Evolutionary conservation across 1,140 invertebrate genomes (phyloP).

Genomic region (Pomacea maculata): DNA sequence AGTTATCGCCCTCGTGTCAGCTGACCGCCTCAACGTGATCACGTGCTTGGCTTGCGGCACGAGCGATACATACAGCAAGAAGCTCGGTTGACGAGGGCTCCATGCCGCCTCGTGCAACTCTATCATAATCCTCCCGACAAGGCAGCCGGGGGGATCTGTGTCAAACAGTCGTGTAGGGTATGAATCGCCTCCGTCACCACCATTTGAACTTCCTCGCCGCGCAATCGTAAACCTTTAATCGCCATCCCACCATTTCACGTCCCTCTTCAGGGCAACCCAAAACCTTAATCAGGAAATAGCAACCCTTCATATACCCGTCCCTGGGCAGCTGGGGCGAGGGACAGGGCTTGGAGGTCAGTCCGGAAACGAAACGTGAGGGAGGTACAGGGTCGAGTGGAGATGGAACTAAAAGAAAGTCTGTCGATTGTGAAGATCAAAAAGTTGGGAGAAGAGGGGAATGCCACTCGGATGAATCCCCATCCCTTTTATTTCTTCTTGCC

Average conservation of each 20-base stretch:
- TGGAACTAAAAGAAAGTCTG: no score
- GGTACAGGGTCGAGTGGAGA: no score
- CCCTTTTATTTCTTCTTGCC: no score
- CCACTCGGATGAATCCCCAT: no score
- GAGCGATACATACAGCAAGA: slow-evolving; percentile 11
- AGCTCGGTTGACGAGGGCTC: not conserved
- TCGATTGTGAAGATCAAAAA: no score
- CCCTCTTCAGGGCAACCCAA: not conserved
- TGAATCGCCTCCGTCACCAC: slow-evolving; percentile 9
- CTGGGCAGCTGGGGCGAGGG: not conserved
- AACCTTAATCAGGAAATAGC: slow-evolving; percentile 22
- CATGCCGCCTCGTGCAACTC: slow-evolving; percentile 12
- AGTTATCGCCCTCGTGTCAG: not conserved
- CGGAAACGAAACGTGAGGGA: no score
- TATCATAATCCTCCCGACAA: slow-evolving; percentile 7
- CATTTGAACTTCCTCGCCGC: no score
- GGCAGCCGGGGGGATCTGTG: slow-evolving; percentile 1
- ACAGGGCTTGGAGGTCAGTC: no score
- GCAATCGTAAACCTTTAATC: slow-evolving; percentile 14
- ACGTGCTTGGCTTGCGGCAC: not conserved
- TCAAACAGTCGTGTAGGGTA: slow-evolving; percentile 17
- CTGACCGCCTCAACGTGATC: slow-evolving; percentile 2
- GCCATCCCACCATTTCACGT: not conserved
- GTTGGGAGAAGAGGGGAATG: no score
- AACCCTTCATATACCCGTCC: not conserved